Base-by-base conservation (phyloP, 1,140 invertebrate species). In the Aleiodes sp. region DNA sequence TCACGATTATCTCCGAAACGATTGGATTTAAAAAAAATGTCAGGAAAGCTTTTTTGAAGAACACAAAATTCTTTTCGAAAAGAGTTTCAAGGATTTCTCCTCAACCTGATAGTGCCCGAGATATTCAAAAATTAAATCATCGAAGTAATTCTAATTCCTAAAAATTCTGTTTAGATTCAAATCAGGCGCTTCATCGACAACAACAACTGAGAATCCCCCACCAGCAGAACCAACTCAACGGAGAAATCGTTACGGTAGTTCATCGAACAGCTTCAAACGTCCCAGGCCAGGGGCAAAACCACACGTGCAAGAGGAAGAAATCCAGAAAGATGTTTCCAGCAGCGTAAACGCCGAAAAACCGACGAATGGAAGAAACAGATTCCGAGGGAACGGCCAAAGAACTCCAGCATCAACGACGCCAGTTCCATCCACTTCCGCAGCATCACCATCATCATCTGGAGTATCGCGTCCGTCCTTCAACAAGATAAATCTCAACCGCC, bases 401-500 rank as follows among this genome's bases (percentile, higher is more conserved):
- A 57, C 61, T 29, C 12, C 46, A 9, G 35, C 24, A 6, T 65
- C 59, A 28, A 68, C 72, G 33, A 70, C 76, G 31, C 59, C 80
- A 41, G 72, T 77, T 10, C 76, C 80, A 12, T 62, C 43, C 10
- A 65, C 75, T 0, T 59, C 78, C 4, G 57, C 75, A 4, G 67
- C 74, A 0, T 57, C 77, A 0, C 65, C 75, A 10, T 77, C 72
- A n/a, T 74, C 74, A 0, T 67, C 77, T 8, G 77, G 73, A 14
- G 68, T 75, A 4, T 71, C 81, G 2, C 70, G 83, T 31, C 80
- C 82, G 0, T 29, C 76, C 1, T 84, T 86, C 46, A 86, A 79
- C 41, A 86, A 83, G 16, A 14, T 84, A 0, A 82, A 81, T 43
- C 75, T 80, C 35, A 82, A 78, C 16, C 79, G 84, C 46, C 79